Base-by-base conservation (phyloP, 2,113 vertebrate species). In the Cromileptes altivelis region DNA sequence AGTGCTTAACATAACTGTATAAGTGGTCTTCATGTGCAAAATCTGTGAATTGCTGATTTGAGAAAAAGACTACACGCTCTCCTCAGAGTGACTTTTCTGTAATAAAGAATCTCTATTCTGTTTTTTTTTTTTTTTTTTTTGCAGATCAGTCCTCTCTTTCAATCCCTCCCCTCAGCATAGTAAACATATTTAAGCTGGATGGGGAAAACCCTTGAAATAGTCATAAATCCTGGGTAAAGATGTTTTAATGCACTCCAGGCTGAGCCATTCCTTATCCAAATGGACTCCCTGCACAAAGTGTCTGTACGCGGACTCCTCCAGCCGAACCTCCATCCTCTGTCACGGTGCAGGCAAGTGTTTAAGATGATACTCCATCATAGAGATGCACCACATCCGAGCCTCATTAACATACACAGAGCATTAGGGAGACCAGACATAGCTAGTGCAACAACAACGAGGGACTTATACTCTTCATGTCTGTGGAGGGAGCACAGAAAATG, bases 151-250 rank as follows among this genome's bases (percentile, higher is more conserved):
- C 2, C 50, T 53, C 52, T 71, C 69, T 45, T 40, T 4, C 27
- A 23, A 13, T 47, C 42, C n/a, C 40, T 72, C 40, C n/a, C 53
- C 25, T n/a, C 23, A 57, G 53, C 25, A n/a, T 57, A n/a, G 37
- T 45, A 72, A 72, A 57, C 55, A 58, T 58, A 27, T 72, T 72
- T 8, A 58, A 15, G 18, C 17, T 45, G 56, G 57, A n/a, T 0
- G 33, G 25, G 23, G 42, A 42, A 79, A 63, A n/a, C 61, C 61
- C 69, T 56, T 60, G 56, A 72, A 86, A 85, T 33, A 64, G 62
- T 75, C 77, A 86, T 91, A 91, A 93, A 91, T 92, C 75, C 77
- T 77, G 15, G 17, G 64, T 72, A 60, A 80, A 81, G 47, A 71
- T 74, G 53, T 73, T 73, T 68, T 53, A 63, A 61, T 50, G 40